phyloP scores from a whole-genome alignment of 2,888 invertebrate species.

The Lampropteryx suffumata region DNA sequence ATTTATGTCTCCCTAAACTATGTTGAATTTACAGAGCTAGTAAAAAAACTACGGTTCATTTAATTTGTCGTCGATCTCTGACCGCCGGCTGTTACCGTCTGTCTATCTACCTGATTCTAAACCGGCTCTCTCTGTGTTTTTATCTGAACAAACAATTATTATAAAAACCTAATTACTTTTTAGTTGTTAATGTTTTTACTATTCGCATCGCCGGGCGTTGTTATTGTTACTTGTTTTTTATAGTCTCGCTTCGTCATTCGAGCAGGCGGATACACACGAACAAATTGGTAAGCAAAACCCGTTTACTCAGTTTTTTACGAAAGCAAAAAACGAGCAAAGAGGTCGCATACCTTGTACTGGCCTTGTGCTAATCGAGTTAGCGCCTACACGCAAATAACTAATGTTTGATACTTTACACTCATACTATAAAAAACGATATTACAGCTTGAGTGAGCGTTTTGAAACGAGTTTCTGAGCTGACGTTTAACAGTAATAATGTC shows the following conservation, averaged over 20 bases:
- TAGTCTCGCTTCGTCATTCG: slow-evolving; percentile 45
- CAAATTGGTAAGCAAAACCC: slow-evolving; percentile 56
- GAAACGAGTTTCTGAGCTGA: slow-evolving; percentile 44
- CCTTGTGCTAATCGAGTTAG: slow-evolving; percentile 77
- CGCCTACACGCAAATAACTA: slow-evolving; percentile 66
- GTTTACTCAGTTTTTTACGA: slow-evolving; percentile 51
- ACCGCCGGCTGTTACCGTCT: background rate
- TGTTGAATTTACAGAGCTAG: slow-evolving; percentile 12
- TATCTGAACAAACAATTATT: slow-evolving; percentile 20
- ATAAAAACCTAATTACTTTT: slow-evolving; percentile 53
- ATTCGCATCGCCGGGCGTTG: slow-evolving; percentile 41
- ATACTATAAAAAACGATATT: slow-evolving; percentile 49
- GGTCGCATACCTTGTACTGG: slow-evolving; percentile 75
- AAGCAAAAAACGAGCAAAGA: slow-evolving; percentile 63
- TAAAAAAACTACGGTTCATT: slow-evolving; percentile 15
- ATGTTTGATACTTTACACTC: slow-evolving; percentile 65
- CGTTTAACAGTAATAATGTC: slow-evolving; percentile 31
- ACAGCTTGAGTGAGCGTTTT: slow-evolving; percentile 42
- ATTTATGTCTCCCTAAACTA: slow-evolving; percentile 31
- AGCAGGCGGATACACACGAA: slow-evolving; percentile 52
- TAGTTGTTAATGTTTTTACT: slow-evolving; percentile 48
- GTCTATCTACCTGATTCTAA: slow-evolving; percentile 26
- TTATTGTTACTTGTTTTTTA: slow-evolving; percentile 48
- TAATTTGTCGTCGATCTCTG: slow-evolving; percentile 4
- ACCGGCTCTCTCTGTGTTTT: slow-evolving; percentile 26